Base-by-base conservation (phyloP, 2,113 vertebrate genomes). In the Burhinus oedicnemus region DNA sequence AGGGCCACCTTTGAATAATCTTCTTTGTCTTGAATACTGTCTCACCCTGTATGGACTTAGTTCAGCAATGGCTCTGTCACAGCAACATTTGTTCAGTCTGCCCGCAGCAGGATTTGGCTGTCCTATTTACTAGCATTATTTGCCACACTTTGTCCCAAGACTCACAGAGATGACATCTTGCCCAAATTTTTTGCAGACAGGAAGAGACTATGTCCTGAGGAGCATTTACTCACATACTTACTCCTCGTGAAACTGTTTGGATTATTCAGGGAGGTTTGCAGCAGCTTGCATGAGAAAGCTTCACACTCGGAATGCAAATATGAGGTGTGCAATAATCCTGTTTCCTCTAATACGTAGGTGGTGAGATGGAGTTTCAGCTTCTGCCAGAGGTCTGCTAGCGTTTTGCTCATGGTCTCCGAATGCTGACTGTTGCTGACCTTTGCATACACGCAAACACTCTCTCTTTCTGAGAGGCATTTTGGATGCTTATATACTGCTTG, bases 371-470 rank as follows among this genome's bases (percentile, higher is more conserved):
- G 32, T 92, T 71, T 47, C 32, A 68, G 44, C 34, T 79, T 79
- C 34, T 82, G 61, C 5, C 2, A 5, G 58, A 38, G 57, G 21
- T 71, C 60, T 42, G 4, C 38, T 89, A 64, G 42, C 45, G 22
- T 66, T 94, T 82, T 68, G 34, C 27, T 72, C 22, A 19, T 54
- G 22, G 15, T 58, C 29, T 91, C 64, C 36, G 38, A 64, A 19
- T 3, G 2, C 57, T 87, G 55, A 8, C 65, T 75, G 40, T 40
- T 34, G 27, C 68, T 86, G 42, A 27, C 47, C 34, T 84, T 40
- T 4, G 3, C 6, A 21, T 36, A 8, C 25, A 11, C 15, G 2
- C 7, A 6, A 1, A 0, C 30, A 3, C 40, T 18, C 45, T 30
- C 21, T 52, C 21, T 55, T 51, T 72, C 34, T 4, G 26, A 52